phyloP scores from a whole-genome alignment of 2,113 vertebrate species.

The Myanophis thanlyinensis region DNA sequence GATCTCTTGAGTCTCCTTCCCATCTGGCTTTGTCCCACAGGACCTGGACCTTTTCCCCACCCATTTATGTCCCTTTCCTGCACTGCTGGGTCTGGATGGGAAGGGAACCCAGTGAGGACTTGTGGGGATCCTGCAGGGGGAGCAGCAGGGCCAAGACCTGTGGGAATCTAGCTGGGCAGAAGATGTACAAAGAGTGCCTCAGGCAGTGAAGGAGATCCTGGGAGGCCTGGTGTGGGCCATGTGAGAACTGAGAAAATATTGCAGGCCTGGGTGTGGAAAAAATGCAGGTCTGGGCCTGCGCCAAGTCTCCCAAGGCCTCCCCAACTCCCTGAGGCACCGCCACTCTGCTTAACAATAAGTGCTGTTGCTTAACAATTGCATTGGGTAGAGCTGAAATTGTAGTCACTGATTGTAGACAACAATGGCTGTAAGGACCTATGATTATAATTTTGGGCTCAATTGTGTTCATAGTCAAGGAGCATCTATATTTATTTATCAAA shows the following conservation, averaged over 20 bases:
- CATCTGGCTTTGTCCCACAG: neutral
- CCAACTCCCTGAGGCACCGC: neutral
- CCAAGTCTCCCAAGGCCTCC: neutral
- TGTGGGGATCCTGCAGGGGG: neutral
- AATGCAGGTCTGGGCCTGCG: neutral
- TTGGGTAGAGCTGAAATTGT: too few species aligned
- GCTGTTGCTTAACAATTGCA: too few species aligned
- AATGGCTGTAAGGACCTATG: too few species aligned
- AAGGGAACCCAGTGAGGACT: neutral
- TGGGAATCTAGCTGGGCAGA: neutral
- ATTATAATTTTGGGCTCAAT: too few species aligned
- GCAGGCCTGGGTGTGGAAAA: neutral
- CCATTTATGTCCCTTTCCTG: neutral
- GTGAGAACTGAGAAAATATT: neutral
- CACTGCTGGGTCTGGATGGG: neutral
- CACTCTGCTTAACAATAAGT: too few species aligned
- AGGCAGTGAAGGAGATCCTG: neutral
- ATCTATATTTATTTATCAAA: too few species aligned
- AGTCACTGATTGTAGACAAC: too few species aligned
- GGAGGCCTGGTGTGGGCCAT: neutral
- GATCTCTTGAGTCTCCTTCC: neutral
- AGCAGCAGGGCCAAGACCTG: neutral
- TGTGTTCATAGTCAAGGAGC: too few species aligned
- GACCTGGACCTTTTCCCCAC: neutral
- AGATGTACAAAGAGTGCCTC: neutral